Base-by-base conservation (phyloP, 2,797 vertebrate genomes). In the Anguilla obscura region DNA sequence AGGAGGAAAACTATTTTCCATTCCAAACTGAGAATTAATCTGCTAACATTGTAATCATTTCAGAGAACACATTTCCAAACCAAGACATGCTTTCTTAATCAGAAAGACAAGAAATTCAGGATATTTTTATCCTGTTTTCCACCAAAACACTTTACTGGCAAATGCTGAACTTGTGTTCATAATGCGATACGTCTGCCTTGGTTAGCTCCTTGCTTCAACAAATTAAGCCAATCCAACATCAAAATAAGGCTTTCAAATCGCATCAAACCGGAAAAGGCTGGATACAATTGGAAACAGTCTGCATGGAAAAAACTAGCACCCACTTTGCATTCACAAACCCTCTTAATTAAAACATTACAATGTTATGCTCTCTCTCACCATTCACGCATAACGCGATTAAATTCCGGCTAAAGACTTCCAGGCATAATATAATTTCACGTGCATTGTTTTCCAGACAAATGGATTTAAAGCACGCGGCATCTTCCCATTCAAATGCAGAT, bases 331-430 rank as follows among this genome's bases (percentile, higher is more conserved):
- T 74, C 36, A 12, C 12, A 74, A 74, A 12, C 27, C 71, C 30
- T 36, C 71, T 74, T 74, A 74, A 74, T 74, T 74, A 74, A 74
- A 74, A 74, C 27, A 33, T 74, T 74, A 74, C 30, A 74, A 74
- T 74, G 27, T 74, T 74, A 74, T 74, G 71, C 63, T 66, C 71
- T 30, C 66, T 71, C 27, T 74, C 71, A 74, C 71, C n/a, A 74
- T 74, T 12, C 71, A 36, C 71, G 33, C 71, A 74, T 74, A 74
- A 74, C 71, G 6, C 36, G 71, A 74, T 74, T 74, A 74, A 74
- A 74, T 74, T 74, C 71, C 33, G 30, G 30, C 30, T 74, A 33
- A 74, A 74, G 71, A 74, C 71, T 36, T 74, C 71, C 10, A 30
- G 71, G 30, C 71, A 74, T 14, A 74, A 33, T 74, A 12, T 36